These are phyloP conservation scores for Premnoplex brunnescens DNA, from an alignment of 2,797 vertebrate genomes.

Conservation along the genomic window DNA sequence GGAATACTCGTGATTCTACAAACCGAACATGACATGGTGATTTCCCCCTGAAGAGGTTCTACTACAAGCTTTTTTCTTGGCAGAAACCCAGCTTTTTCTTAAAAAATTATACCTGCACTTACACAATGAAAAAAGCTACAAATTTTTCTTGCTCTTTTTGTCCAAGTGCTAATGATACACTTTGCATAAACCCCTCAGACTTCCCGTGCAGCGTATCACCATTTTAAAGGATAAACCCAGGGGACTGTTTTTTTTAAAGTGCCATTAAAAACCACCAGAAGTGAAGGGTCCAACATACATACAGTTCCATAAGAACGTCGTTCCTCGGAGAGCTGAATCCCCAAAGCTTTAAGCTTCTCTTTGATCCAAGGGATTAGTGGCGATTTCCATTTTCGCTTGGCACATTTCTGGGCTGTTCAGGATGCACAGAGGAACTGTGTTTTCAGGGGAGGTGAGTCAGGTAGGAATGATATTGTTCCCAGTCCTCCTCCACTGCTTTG, in stretches of 20 bases:
- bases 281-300: not conserved
- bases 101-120: not conserved
- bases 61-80: not conserved
- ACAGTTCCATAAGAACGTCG: not conserved
- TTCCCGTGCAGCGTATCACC: not conserved
- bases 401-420: not conserved
- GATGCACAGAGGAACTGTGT: not conserved
- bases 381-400: conserved; percentile 15
- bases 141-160: not conserved
- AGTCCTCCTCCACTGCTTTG: not conserved
- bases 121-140: not conserved
- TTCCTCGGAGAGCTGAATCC: conserved; percentile 5
- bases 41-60: not conserved
- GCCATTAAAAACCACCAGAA: not conserved
- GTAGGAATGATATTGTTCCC: not conserved
- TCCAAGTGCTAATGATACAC: not conserved
- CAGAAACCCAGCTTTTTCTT: not conserved
- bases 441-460: not conserved
- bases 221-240: not conserved
- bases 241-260: not conserved
- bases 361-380: conserved; percentile 33
- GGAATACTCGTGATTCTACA: not conserved
- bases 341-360: conserved; percentile 15
- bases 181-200: not conserved
- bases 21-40: not conserved